phyloP scores from a whole-genome alignment of 2,113 vertebrate genomes.

The Toxotes jaculatrix region DNA sequence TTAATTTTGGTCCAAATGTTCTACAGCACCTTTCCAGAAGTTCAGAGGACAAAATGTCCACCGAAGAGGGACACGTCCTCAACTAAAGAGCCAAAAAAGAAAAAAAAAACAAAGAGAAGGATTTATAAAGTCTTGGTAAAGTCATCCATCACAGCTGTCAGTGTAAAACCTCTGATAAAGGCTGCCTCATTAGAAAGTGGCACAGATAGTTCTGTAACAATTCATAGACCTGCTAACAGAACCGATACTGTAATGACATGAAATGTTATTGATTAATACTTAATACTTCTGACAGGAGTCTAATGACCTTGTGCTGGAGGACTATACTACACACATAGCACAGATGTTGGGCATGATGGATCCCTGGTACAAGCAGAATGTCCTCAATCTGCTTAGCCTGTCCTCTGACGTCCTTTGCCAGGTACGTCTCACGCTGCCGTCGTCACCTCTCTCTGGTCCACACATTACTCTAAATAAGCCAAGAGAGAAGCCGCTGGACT shows the following conservation, averaged over 20 bases:
- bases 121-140: not conserved
- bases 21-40: not conserved
- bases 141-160: too few species aligned
- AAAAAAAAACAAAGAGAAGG: not conserved
- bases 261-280: not conserved
- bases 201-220: not conserved
- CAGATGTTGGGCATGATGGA: constrained; percentile 92
- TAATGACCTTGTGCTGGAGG: constrained; percentile 54
- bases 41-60: too few species aligned
- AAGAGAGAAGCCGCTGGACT: not conserved
- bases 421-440: constrained; percentile 74
- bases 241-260: not conserved
- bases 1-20: not conserved
- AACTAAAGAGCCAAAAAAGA: too few species aligned
- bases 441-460: not conserved
- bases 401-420: constrained; percentile 90
- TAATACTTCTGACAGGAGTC: constrained; percentile 42
- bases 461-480: not conserved
- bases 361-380: constrained; percentile 95
- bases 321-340: constrained; percentile 90
- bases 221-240: not conserved
- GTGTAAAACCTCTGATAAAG: not conserved
- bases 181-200: not conserved
- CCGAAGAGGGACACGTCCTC: too few species aligned
- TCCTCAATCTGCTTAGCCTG: constrained; percentile 91